These are phyloP conservation scores for Arvicanthis niloticus DNA, from an alignment of 2,113 vertebrate genomes.

Conservation along the genomic window DNA sequence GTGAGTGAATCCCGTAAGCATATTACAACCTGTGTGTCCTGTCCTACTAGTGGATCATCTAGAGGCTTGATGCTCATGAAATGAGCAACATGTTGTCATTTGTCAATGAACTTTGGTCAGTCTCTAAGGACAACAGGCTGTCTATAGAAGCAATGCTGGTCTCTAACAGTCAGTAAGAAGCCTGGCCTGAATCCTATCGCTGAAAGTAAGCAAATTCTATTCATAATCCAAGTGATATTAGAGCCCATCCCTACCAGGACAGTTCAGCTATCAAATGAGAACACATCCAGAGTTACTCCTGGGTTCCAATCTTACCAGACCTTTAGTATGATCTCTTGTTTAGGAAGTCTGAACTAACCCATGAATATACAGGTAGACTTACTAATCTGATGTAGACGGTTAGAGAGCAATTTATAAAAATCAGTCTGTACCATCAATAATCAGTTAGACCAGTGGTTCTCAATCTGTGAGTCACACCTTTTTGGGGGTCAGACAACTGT, in stretches of 20 bases:
- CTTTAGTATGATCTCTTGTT: neutral
- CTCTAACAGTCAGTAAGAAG: neutral
- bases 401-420: constrained; percentile 15
- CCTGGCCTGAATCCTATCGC: neutral
- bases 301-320: neutral
- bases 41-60: neutral
- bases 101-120: neutral
- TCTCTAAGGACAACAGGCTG: neutral
- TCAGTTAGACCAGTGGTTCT: neutral
- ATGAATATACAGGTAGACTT: neutral
- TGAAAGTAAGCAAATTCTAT: neutral
- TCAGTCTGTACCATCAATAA: neutral
- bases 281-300: neutral
- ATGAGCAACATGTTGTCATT: neutral
- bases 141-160: neutral
- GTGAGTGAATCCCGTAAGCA: neutral
- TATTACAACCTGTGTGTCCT: no score
- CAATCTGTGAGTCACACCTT: neutral
- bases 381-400: neutral
- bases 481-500: neutral
- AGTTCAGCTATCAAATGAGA: neutral
- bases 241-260: neutral
- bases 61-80: neutral
- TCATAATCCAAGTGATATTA: neutral
- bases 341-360: neutral